Conservation (phyloP, 2,888 invertebrate genomes). For the Trichopoda pennipes region DNA sequence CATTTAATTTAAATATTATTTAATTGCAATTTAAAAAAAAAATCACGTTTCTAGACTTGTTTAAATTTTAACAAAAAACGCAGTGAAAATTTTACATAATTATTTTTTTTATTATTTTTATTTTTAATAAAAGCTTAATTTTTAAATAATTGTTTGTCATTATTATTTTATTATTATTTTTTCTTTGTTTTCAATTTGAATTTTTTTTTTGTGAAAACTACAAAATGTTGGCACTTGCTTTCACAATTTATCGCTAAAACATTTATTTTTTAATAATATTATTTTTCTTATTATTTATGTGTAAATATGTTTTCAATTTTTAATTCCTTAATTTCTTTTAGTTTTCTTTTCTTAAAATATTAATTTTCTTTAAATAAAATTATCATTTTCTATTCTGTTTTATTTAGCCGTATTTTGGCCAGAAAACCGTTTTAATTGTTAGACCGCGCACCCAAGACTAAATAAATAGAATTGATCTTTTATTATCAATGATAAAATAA, state of each 20-base stretch:
- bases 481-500: conserved; percentile 31
- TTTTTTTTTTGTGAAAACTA: conserved; percentile 14
- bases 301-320: too few species aligned
- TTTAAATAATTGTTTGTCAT: too few species aligned
- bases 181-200: neutral
- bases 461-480: conserved; percentile 22
- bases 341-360: conserved; percentile 2
- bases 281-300: neutral
- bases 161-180: too few species aligned
- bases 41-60: too few species aligned
- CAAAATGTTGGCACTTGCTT: conserved; percentile 41
- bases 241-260: neutral
- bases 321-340: neutral
- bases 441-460: conserved; percentile 54
- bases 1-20: neutral
- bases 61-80: too few species aligned
- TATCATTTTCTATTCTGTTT: conserved; percentile 6
- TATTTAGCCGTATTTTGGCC: neutral
- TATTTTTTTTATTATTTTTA: too few species aligned
- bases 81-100: too few species aligned
- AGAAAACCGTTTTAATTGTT: conserved; percentile 26
- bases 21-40: too few species aligned
- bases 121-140: too few species aligned
- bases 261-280: conserved; percentile 6
- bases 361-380: conserved; percentile 4